Conservation (phyloP, 2,113 vertebrate species). For the Sus scrofa region T2T-Sscrofa CM000812.6:260567501-260568000, state of each 20-base stretch:
- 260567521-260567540: background rate
- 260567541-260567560: background rate
- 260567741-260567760: background rate
- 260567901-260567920: no score
- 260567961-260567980: background rate
- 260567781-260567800: slow-evolving; percentile 20
- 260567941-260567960: background rate
- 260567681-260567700: slow-evolving; percentile 5
- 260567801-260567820: slow-evolving; percentile 25
- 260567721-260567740: background rate
- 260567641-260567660: background rate
- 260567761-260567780: background rate
- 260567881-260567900: background rate
- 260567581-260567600: background rate
- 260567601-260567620: background rate
- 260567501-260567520: no score
- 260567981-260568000: background rate
- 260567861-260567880: background rate
- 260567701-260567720: slow-evolving; percentile 46
- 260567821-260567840: background rate
- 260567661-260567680: background rate
- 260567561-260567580: slow-evolving; percentile 51
- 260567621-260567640: background rate
- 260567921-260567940: background rate
- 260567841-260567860: background rate